These are phyloP conservation scores for Protomyctophum bolini DNA, from an alignment of 2,113 vertebrate genomes.

Conservation along the genomic window DNA sequence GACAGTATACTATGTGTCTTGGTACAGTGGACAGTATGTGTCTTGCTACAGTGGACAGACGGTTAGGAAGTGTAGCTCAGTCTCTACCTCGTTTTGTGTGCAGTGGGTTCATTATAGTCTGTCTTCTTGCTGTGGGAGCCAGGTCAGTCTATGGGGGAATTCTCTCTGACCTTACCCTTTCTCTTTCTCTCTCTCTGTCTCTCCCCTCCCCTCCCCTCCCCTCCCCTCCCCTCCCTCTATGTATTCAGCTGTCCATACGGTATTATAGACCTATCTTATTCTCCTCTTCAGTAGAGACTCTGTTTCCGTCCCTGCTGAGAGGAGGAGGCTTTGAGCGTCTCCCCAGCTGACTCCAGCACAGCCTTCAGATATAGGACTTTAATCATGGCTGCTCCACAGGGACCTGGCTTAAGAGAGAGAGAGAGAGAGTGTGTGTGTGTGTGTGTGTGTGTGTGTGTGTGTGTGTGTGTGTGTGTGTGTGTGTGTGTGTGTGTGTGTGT, in stretches of 20 bases:
- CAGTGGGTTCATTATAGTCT: no score
- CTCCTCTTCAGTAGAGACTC: neutral
- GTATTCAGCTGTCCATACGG: no score
- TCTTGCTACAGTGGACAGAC: no score
- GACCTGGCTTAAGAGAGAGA: neutral
- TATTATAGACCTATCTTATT: neutral
- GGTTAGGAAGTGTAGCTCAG: no score
- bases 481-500: neutral
- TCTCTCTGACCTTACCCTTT: no score
- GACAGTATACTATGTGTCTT: no score
- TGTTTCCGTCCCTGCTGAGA: constrained; percentile 1
- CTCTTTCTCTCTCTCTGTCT: neutral
- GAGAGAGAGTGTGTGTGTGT: neutral
- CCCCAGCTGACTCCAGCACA: neutral
- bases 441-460: neutral
- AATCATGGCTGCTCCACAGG: constrained; percentile 19
- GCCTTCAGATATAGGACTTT: constrained; percentile 12
- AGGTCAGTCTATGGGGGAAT: no score
- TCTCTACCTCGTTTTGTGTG: no score
- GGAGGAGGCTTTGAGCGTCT: neutral
- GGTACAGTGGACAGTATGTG: no score
- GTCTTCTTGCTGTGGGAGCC: no score
- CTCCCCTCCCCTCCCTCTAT: no score
- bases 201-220: no score
- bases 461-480: neutral